Conservation (phyloP, 2,888 invertebrate genomes). For the Xestia sexstrigata region DNA sequence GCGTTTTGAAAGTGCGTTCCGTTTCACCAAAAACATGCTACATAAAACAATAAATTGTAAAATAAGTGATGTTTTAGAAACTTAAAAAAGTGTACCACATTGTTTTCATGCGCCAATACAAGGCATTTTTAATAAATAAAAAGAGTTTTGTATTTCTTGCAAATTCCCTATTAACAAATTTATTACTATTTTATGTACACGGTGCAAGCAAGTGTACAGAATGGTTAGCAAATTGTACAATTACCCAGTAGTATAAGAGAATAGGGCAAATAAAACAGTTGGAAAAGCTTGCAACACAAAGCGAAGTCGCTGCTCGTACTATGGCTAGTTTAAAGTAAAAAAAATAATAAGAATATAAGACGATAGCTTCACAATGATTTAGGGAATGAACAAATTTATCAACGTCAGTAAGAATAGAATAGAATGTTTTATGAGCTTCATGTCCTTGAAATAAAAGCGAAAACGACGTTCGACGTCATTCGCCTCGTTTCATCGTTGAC, state of each 20-base stretch:
- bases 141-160: too few relatives aligned
- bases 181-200: conserved; percentile 1
- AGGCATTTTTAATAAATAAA: too few relatives aligned
- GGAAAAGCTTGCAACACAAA: neutral
- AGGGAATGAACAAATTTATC: neutral
- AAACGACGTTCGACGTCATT: neutral
- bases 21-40: too few relatives aligned
- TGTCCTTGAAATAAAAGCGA: neutral
- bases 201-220: too few relatives aligned
- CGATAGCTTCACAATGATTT: neutral
- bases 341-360: neutral
- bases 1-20: too few relatives aligned
- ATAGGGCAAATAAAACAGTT: neutral
- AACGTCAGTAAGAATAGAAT: neutral
- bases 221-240: neutral
- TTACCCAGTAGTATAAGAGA: neutral
- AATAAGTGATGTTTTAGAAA: too few relatives aligned
- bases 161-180: neutral
- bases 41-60: too few relatives aligned
- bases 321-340: neutral
- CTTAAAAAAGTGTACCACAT: too few relatives aligned
- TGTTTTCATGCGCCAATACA: too few relatives aligned
- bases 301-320: neutral
- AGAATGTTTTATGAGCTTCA: neutral
- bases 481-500: neutral